Percentiles rank a stretch among this genome's conserved stretches.
These are phyloP conservation scores for Gorsachius magnificus DNA, from an alignment of 2,797 vertebrate genomes.

Conservation along the genomic window DNA sequence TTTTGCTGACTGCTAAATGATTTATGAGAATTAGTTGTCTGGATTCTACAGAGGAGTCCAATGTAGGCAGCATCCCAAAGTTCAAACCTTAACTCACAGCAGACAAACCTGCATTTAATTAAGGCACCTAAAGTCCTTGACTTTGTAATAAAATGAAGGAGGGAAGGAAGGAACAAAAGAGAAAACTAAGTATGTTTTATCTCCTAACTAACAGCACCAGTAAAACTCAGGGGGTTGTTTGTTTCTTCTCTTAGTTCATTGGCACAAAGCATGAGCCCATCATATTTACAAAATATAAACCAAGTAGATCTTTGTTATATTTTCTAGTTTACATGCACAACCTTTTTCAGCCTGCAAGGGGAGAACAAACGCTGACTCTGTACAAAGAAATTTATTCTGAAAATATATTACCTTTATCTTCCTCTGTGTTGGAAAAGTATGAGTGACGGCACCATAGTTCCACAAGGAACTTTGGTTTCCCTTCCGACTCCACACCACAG, in stretches of 20 bases:
- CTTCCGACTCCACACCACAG: constrained; percentile 75
- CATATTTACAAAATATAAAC: background rate
- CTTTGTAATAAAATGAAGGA: background rate
- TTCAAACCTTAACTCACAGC: background rate
- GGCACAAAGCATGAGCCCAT: background rate
- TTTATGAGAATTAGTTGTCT: background rate
- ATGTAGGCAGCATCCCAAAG: background rate
- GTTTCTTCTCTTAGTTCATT: background rate
- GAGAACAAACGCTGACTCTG: background rate
- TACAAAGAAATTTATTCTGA: background rate
- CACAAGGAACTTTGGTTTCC: constrained; percentile 69
- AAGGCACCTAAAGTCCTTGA: background rate
- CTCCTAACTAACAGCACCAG: background rate
- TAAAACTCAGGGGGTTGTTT: background rate
- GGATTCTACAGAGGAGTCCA: background rate
- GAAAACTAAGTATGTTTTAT: background rate
- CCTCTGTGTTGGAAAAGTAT: constrained; percentile 46
- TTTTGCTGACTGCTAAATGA: background rate
- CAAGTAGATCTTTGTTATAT: background rate
- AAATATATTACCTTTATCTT: constrained; percentile 78
- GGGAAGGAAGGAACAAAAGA: background rate
- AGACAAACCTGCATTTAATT: background rate
- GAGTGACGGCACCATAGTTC: constrained; percentile 76
- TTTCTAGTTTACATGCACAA: background rate
- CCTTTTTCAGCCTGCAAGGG: background rate